Conservation (phyloP, 1,140 invertebrate genomes). For the Drosophila baimaii region DNA sequence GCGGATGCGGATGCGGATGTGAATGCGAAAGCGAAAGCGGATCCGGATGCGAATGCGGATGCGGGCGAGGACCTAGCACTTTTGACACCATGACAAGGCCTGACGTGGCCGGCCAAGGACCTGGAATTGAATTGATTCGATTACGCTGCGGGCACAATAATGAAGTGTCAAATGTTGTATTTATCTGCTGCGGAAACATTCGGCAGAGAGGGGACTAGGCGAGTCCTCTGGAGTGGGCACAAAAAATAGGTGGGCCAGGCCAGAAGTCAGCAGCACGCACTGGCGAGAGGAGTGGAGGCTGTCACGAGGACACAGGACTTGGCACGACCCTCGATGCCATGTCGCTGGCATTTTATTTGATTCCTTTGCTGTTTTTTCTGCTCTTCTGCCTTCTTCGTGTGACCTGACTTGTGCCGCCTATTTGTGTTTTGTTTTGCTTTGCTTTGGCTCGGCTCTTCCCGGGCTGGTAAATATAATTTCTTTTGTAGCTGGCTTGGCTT, state of each 20-base stretch:
- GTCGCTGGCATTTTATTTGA: slow-evolving; percentile 80
- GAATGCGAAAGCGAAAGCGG: background rate
- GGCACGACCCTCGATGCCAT: slow-evolving; percentile 64
- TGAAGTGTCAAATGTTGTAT: slow-evolving; percentile 84
- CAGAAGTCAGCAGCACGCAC: slow-evolving; percentile 37
- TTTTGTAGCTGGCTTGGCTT: slow-evolving; percentile 64
- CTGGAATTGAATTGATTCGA: slow-evolving; percentile 82
- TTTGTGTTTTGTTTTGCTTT: slow-evolving; percentile 67
- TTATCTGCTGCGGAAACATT: slow-evolving; percentile 82
- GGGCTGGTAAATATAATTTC: slow-evolving; percentile 76
- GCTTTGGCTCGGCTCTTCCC: background rate
- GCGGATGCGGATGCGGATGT: slow-evolving; percentile 8
- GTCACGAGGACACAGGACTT: slow-evolving; percentile 55
- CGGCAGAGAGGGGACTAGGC: background rate
- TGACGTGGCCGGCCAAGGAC: slow-evolving; percentile 39
- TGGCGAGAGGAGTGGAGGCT: slow-evolving; percentile 49
- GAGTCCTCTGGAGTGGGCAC: background rate
- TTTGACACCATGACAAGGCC: slow-evolving; percentile 71
- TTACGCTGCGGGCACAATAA: slow-evolving; percentile 83
- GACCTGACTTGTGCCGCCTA: slow-evolving; percentile 44
- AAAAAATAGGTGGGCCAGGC: slow-evolving; percentile 35
- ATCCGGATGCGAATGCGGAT: slow-evolving; percentile 3
- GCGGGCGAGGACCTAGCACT: slow-evolving; percentile 67
- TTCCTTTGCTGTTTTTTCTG: slow-evolving; percentile 50
- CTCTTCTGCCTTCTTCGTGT: slow-evolving; percentile 9